These are phyloP conservation scores for Tetranychus truncatus DNA, from an alignment of 2,888 invertebrate species.

Conservation along the genomic window DNA sequence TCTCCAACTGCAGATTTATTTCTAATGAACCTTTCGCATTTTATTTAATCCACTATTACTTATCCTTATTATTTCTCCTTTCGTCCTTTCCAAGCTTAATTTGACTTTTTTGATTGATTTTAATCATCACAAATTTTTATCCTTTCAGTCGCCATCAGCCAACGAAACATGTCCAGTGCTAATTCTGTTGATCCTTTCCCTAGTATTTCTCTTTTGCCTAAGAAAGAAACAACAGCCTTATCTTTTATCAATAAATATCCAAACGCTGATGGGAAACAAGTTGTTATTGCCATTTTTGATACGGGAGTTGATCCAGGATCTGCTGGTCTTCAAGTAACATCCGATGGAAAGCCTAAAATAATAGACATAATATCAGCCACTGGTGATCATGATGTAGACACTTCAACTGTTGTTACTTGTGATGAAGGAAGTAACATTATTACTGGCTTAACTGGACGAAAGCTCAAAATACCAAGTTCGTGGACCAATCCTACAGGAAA, in stretches of 20 bases:
- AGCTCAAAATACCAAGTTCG: conserved; percentile 60
- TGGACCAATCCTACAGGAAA: conserved; percentile 70
- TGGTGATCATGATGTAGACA: conserved; percentile 91
- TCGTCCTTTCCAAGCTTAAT: too few species aligned
- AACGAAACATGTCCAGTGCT: conserved; percentile 6
- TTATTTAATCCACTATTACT: too few species aligned
- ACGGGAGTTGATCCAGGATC: conserved; percentile 95
- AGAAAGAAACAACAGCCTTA: conserved; percentile 77
- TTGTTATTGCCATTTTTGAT: conserved; percentile 85
- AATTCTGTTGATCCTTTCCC: conserved; percentile 42
- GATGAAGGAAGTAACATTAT: conserved; percentile 56
- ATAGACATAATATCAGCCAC: conserved; percentile 86
- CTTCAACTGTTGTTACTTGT: conserved; percentile 50
- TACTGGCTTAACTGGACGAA: conserved; percentile 62
- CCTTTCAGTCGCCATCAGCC: not conserved
- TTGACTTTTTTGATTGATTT: not conserved
- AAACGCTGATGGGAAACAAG: conserved; percentile 71
- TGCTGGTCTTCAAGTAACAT: conserved; percentile 68
- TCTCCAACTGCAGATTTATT: too few species aligned
- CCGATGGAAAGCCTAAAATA: conserved; percentile 73
- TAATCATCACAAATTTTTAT: not conserved
- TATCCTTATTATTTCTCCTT: too few species aligned
- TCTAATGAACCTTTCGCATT: too few species aligned
- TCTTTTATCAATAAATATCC: conserved; percentile 73
- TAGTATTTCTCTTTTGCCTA: conserved; percentile 65